Base-by-base conservation (phyloP, 2,113 vertebrate species). In the Gambusia affinis region DNA sequence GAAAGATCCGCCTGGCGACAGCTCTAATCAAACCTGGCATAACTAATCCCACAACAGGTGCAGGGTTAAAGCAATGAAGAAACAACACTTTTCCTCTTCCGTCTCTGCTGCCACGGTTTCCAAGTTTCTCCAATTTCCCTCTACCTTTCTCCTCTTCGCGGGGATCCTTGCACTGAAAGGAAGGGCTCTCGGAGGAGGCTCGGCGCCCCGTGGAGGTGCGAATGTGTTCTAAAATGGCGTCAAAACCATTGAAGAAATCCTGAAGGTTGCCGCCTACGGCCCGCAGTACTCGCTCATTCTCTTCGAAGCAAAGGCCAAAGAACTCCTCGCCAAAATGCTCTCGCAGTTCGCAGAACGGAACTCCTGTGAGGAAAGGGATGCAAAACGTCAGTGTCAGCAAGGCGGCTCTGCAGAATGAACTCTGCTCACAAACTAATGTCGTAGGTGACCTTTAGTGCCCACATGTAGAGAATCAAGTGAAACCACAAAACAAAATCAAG, bases 181-280 rank as follows among this genome's bases (percentile, higher is more conserved):
- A 99, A 69, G 98, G 96, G 60, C 97, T 97, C 93, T 99, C 97
- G 30, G 96, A 91, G 17, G 96, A 96, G 77, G 95, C 96, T 61
- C 96, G 96, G 80, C 95, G 97, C 82, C 97, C 97, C 31, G 97
- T 97, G 68, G 98, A 98, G 90, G 97, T 97, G 90, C 97, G 95
- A 91, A 97, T 97, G 86, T 98, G 97, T 89, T 99, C 98, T 91
- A 99, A 93, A 86, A 99, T 94, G 85, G 98, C 97, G 64, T 99
- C 97, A 42, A 99, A 99, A 86, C 98, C 97, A 73, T 99, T 99
- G 90, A 99, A 99, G 91, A 99, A 99, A 92, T 99, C 98, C 92
- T 97, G 97, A 88, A 99, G 93, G 15, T 96, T 99, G 54, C 97
- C 95, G 8, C 97, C 98, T 3, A 99, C 96, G 29, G 98, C 97